A percentile compares a stretch with the other conserved stretches of the same genome.
phyloP scores from a whole-genome alignment of 2,888 invertebrate genomes.

The Caenorhabditis becei region DNA sequence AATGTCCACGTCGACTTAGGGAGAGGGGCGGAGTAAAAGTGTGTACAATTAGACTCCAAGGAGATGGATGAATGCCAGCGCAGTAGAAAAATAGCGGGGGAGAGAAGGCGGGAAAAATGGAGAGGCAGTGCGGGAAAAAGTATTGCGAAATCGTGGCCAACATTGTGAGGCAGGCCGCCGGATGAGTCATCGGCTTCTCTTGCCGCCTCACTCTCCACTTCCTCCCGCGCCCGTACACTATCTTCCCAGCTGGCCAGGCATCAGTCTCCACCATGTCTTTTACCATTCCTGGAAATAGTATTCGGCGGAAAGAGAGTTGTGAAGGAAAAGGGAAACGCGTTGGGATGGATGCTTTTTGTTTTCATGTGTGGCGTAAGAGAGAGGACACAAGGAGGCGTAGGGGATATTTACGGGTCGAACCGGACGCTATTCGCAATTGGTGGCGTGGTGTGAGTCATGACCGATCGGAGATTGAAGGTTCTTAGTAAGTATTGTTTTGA shows the following conservation, averaged over 20 bases:
- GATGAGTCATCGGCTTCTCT: slow-evolving; percentile 12
- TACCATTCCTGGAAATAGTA: slow-evolving; percentile 19
- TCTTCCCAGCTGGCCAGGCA: slow-evolving; percentile 1
- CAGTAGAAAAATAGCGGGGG: background rate
- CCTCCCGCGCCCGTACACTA: background rate
- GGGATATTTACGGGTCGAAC: slow-evolving; percentile 18
- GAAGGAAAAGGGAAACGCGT: background rate
- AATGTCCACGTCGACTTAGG: slow-evolving; percentile 45
- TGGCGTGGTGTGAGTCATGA: background rate
- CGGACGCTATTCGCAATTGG: background rate
- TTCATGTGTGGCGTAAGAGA: slow-evolving; percentile 1
- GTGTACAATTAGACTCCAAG: slow-evolving; percentile 56
- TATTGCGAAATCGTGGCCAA: slow-evolving; percentile 61
- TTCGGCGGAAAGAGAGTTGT: background rate
- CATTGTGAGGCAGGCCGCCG: slow-evolving; percentile 19
- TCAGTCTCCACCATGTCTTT: slow-evolving; percentile 9
- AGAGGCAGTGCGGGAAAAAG: slow-evolving; percentile 1
- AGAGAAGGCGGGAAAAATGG: slow-evolving; percentile 5
- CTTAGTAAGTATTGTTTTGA: background rate
- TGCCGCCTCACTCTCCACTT: background rate
- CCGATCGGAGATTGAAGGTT: background rate
- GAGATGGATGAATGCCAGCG: slow-evolving; percentile 48
- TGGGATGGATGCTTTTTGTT: slow-evolving; percentile 17
- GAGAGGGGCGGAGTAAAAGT: slow-evolving; percentile 26
- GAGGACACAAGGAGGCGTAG: background rate